These are phyloP conservation scores for Ceratotherium simum DNA, from an alignment of 2,113 vertebrate species.

Conservation along the genomic window DNA sequence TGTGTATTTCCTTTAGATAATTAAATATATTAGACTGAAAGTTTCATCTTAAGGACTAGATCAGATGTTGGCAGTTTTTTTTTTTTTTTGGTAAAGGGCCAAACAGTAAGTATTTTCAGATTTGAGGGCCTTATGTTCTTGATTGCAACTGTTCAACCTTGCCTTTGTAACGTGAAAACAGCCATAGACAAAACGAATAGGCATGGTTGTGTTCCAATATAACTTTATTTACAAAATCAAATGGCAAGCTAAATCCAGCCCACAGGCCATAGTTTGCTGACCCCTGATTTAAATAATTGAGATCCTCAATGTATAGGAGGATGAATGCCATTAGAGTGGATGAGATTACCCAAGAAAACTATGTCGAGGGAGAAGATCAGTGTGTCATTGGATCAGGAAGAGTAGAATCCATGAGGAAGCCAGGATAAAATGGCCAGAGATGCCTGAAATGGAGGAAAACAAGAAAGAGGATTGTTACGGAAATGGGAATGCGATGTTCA, in stretches of 20 bases:
- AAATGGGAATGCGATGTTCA: slow-evolving; percentile 1
- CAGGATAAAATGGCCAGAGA: not conserved
- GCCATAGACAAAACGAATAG: not conserved
- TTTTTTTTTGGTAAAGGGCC: not conserved
- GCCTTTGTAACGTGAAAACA: not conserved
- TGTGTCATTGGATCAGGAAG: not conserved
- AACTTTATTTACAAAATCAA: not conserved
- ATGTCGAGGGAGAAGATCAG: not conserved
- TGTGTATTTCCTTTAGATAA: not conserved
- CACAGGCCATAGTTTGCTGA: not conserved
- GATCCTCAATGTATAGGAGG: not conserved
- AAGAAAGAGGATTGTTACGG: not conserved
- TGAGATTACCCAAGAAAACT: not conserved
- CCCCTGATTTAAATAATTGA: not conserved
- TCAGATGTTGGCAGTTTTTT: not conserved
- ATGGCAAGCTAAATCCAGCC: not conserved
- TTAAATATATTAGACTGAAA: not conserved
- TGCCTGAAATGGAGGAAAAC: not conserved
- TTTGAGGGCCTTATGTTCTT: not conserved
- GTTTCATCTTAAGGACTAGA: not conserved
- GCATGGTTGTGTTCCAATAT: not conserved
- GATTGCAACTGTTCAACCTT: not conserved
- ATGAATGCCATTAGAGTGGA: not conserved
- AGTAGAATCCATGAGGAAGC: not conserved
- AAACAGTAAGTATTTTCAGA: not conserved